Conservation (phyloP, 2,113 vertebrate species). For the Paedocypris sp. region DNA sequence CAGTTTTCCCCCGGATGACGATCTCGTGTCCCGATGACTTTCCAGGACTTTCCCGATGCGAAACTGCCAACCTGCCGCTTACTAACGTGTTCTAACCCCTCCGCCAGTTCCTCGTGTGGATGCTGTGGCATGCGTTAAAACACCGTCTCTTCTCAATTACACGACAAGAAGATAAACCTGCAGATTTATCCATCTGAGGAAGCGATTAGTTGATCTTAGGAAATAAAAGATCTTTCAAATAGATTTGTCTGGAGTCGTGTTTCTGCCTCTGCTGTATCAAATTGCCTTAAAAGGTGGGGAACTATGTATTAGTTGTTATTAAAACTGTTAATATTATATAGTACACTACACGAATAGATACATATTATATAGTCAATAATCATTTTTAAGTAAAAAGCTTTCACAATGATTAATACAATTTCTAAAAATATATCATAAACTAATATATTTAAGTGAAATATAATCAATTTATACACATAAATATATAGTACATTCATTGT, state of each 20-base stretch:
- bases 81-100: slow-evolving; percentile 23
- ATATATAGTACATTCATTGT: too few species aligned
- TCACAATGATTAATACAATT: too few species aligned
- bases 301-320: too few species aligned
- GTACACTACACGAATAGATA: too few species aligned
- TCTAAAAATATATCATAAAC: too few species aligned
- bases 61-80: slow-evolving; percentile 52
- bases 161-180: slow-evolving; percentile 41
- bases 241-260: slow-evolving; percentile 42
- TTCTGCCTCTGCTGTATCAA: slow-evolving; percentile 4
- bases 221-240: slow-evolving; percentile 65
- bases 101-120: slow-evolving; percentile 36
- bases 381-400: too few species aligned
- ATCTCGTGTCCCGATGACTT: slow-evolving; percentile 24
- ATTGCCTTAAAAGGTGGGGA: too few species aligned
- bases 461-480: too few species aligned
- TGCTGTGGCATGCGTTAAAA: slow-evolving; percentile 54
- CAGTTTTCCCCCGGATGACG: slow-evolving; percentile 8
- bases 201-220: slow-evolving; percentile 46
- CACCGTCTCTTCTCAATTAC: slow-evolving; percentile 14
- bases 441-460: too few species aligned
- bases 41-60: slow-evolving; percentile 42
- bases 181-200: slow-evolving; percentile 51
- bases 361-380: too few species aligned
- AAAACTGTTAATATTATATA: too few species aligned